phyloP scores from a whole-genome alignment of 92 coral and sea anemone genomes.

The Porites rus region DNA sequence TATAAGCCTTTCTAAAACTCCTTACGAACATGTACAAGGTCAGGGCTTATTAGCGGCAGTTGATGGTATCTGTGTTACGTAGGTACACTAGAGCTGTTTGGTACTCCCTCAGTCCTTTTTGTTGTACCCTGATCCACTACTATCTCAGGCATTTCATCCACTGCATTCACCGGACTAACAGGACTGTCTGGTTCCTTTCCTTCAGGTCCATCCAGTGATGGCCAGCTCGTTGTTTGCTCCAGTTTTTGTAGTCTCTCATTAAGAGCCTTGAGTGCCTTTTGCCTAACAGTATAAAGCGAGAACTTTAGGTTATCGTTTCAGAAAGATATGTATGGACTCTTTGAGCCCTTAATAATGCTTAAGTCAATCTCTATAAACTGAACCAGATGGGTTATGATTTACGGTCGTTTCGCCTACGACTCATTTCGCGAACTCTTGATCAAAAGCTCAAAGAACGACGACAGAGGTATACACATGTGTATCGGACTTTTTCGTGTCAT shows the following conservation, averaged over 20 bases:
- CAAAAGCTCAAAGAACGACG: too few species aligned
- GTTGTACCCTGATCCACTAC: slow-evolving; percentile 70
- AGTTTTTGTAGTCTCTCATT: slow-evolving; percentile 96
- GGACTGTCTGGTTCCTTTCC: slow-evolving; percentile 63
- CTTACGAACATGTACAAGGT: too few species aligned
- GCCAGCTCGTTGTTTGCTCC: slow-evolving; percentile 95
- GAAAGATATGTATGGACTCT: too few species aligned
- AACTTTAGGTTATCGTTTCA: background rate
- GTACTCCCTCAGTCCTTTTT: slow-evolving; percentile 59
- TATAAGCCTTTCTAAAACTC: too few species aligned
- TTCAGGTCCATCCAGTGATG: slow-evolving; percentile 84
- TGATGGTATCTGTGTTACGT: slow-evolving; percentile 53
- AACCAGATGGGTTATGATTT: too few species aligned
- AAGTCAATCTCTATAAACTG: too few species aligned
- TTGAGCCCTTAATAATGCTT: too few species aligned
- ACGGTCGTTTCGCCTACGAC: too few species aligned
- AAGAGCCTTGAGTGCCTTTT: slow-evolving; percentile 95
- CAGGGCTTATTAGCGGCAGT: background rate
- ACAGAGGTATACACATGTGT: too few species aligned
- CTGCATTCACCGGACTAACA: slow-evolving; percentile 62
- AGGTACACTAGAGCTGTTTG: slow-evolving; percentile 59
- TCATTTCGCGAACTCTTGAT: too few species aligned
- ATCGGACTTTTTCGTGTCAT: too few species aligned
- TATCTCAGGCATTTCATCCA: slow-evolving; percentile 74
- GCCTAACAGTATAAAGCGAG: slow-evolving; percentile 57